A percentile compares a stretch with the other conserved stretches of the same genome.
phyloP scores from a whole-genome alignment of 1,140 invertebrate species.

The Platyura marginata region DNA sequence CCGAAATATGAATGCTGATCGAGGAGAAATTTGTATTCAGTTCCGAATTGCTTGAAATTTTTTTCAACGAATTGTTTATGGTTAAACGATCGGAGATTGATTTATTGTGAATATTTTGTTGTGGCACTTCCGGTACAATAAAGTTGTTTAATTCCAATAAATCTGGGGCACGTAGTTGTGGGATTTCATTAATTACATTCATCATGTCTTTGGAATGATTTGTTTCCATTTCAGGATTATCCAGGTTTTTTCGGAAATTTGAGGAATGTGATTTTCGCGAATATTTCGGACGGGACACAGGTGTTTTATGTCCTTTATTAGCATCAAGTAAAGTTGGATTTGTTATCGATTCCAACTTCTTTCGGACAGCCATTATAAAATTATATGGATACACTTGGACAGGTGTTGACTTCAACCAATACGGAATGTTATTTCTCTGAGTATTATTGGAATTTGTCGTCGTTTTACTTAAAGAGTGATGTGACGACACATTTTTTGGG shows the following conservation, averaged over 20 bases:
- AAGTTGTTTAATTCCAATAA: too few relatives aligned
- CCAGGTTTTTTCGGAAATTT: neutral
- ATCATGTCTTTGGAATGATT: neutral
- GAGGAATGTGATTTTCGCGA: neutral
- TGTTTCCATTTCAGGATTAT: neutral
- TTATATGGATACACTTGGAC: constrained; percentile 11
- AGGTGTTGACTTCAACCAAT: constrained; percentile 7
- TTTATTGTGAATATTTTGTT: too few relatives aligned
- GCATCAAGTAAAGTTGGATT: constrained; percentile 2
- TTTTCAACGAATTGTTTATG: neutral
- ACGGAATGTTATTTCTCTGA: constrained; percentile 6
- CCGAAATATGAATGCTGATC: constrained; percentile 3
- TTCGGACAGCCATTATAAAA: constrained; percentile 10
- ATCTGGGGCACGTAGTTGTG: neutral
- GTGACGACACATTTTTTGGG: neutral
- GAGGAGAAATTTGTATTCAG: constrained; percentile 5
- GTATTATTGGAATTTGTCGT: neutral
- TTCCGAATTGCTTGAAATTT: neutral
- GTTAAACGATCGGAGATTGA: neutral
- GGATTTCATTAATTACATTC: neutral
- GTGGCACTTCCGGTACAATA: too few relatives aligned
- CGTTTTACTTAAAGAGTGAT: neutral
- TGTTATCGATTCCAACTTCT: constrained; percentile 9
- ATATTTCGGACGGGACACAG: neutral
- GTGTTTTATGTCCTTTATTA: neutral